Percentiles rank a stretch among this genome's conserved stretches.
phyloP scores from a whole-genome alignment of 2,888 invertebrate species.

The Acholoe squamosa region DNA sequence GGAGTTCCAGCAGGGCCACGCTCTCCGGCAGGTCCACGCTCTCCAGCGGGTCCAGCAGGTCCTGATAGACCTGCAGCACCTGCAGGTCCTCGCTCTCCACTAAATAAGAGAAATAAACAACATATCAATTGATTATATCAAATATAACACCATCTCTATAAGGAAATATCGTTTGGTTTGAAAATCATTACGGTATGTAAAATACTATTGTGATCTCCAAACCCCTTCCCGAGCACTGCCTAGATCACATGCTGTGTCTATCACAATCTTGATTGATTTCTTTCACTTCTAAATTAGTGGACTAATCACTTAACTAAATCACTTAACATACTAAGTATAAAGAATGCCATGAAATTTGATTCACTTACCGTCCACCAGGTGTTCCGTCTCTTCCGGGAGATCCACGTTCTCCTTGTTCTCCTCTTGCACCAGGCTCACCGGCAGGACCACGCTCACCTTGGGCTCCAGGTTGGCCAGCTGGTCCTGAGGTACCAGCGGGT shows the following conservation, averaged over 20 bases:
- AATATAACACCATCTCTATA: background rate
- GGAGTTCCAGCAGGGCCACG: constrained; percentile 65
- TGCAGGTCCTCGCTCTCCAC: constrained; percentile 62
- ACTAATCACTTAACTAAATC: too few relatives aligned
- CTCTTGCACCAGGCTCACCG: background rate
- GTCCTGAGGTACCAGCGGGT: constrained; percentile 32
- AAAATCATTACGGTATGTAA: background rate
- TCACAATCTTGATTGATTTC: too few relatives aligned
- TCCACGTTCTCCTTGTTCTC: constrained; percentile 43
- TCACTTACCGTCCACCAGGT: constrained; percentile 42
- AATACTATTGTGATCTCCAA: background rate
- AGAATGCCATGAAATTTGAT: too few relatives aligned
- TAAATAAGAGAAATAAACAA: background rate
- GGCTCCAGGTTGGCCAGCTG: constrained; percentile 62
- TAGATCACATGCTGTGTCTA: too few relatives aligned
- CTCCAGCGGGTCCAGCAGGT: constrained; percentile 60
- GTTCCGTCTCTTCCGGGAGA: constrained; percentile 66
- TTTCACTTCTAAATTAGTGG: too few relatives aligned
- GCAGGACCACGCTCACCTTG: constrained; percentile 49
- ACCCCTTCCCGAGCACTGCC: too few relatives aligned
- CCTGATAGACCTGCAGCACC: constrained; percentile 65
- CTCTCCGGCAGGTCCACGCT: constrained; percentile 64
- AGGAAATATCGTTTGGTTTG: background rate
- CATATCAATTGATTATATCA: background rate
- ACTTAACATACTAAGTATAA: too few relatives aligned